These are phyloP conservation scores for Physeter macrocephalus DNA, from an alignment of 2,113 vertebrate species.

Conservation along the genomic window DNA sequence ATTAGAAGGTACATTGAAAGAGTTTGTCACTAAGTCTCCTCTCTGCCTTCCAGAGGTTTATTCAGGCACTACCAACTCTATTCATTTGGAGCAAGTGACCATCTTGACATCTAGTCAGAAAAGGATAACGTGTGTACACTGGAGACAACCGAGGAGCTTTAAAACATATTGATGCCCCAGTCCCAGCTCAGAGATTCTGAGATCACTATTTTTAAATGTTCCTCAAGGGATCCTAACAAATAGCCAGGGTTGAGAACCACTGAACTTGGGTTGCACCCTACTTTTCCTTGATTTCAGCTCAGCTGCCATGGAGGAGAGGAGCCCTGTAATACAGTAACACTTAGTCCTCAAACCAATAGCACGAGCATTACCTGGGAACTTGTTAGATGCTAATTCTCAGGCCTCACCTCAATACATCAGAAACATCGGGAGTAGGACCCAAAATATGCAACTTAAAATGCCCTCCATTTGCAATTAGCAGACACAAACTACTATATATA, in stretches of 20 bases:
- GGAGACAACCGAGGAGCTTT: not conserved
- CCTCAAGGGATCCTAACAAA: not conserved
- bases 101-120: not conserved
- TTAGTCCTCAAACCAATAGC: not conserved
- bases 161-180: not conserved
- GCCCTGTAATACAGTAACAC: not conserved
- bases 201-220: not conserved
- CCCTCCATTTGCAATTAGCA: not conserved
- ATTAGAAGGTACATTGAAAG: not conserved
- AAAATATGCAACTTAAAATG: no score
- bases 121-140: not conserved
- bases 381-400: not conserved
- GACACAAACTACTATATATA: not conserved
- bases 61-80: not conserved
- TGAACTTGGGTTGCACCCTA: not conserved
- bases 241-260: not conserved
- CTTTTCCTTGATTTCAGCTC: not conserved
- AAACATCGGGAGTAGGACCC: not conserved
- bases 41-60: not conserved
- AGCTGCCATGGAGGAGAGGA: not conserved
- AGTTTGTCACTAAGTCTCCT: not conserved
- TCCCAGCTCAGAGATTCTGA: not conserved
- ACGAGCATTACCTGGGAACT: not conserved
- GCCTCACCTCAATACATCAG: not conserved
- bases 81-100: not conserved